Conservation (phyloP, 2,797 vertebrate genomes). For the Loriculus beryllinus region DNA sequence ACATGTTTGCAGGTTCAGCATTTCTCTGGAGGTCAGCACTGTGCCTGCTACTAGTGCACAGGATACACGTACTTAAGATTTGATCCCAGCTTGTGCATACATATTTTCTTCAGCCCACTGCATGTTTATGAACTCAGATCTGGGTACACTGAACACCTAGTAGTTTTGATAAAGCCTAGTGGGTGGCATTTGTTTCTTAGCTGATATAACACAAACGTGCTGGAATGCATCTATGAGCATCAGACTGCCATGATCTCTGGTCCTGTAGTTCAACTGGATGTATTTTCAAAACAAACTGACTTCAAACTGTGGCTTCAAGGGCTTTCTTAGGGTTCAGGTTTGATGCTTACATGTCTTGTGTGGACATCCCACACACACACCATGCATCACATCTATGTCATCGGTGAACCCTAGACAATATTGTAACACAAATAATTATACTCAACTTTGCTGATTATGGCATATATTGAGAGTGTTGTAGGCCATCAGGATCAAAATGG, state of each 20-base stretch:
- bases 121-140: background rate
- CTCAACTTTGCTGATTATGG: background rate
- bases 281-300: background rate
- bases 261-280: background rate
- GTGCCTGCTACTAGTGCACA: background rate
- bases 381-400: background rate
- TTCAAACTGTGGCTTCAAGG: background rate
- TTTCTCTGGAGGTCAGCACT: background rate
- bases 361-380: accelerated
- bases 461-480: background rate
- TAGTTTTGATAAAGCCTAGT: background rate
- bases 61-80: background rate
- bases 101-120: background rate
- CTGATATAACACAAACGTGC: background rate
- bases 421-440: background rate
- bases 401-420: background rate
- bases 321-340: background rate
- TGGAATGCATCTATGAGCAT: background rate
- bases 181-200: background rate
- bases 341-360: background rate
- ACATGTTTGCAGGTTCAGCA: background rate
- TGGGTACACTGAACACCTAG: background rate
- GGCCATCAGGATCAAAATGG: background rate
- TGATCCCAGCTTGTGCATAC: background rate
- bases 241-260: background rate